Base-by-base conservation (phyloP, 2,888 invertebrate genomes). In the Hylaea fasciaria region DNA sequence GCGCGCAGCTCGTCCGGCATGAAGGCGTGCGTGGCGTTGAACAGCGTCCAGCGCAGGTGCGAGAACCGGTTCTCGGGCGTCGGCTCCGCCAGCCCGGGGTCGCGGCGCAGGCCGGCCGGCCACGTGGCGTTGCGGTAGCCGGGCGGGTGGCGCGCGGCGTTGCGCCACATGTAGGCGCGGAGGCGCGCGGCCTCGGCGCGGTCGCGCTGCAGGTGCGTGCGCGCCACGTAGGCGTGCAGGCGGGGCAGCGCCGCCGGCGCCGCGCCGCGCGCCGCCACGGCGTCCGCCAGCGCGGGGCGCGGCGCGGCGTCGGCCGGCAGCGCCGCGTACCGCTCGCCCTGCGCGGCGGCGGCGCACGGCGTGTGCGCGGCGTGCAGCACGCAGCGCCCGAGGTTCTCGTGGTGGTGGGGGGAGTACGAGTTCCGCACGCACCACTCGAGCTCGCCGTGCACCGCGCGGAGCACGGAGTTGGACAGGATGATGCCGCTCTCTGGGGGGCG, bases 381-480 rank as follows among this genome's bases (percentile, higher is more conserved):
- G 47, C 43, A 16, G 1, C 10, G 17, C 50, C 62, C 28, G 28
- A 28, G 28, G 28, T 28, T 28, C 28, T n/a, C 16, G 61, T 11
- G 35, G 35, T 11, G 35, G 2, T 11, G 35, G 2, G 10, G 59
- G 37, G 7, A 96, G 78, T 95, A 95, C 0, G 96, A 95, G 87
- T 97, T 97, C 69, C 95, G 95, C 16, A 97, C 96, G 85, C 98
- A 98, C 96, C 97, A 97, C 81, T 98, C 97, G 73, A 98, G 89
- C 82, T 96, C 95, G 44, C 92, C 93, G 74, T 96, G 95, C 73
- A 98, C 94, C 65, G 95, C 95, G 62, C 94, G 94, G 74, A 98
- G 93, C 40, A 98, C 95, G 0, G 96, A 96, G 88, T 97, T 97
- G 61, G 98, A 98, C 56, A 99, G 82, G 45, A 99, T 86, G 72